A percentile compares a stretch with the other conserved stretches of the same genome.
Conservation (phyloP, 2,113 vertebrate genomes). For the Melanostigma gelatinosum region DNA sequence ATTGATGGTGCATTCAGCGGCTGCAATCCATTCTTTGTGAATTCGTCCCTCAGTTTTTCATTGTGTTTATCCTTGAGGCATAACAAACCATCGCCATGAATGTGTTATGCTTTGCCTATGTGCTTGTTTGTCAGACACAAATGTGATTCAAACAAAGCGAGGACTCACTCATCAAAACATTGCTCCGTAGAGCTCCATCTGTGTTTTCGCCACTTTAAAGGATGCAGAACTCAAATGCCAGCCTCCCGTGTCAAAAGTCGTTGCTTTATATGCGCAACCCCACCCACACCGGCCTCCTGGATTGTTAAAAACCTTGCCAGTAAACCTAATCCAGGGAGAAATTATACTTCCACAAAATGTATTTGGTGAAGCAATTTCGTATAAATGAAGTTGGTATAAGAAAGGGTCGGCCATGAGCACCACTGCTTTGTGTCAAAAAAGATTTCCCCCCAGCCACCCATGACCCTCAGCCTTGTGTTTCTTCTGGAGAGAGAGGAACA, state of each 20-base stretch:
- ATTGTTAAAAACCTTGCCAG: background rate
- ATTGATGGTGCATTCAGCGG: background rate
- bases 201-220: background rate
- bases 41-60: background rate
- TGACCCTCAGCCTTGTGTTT: constrained; percentile 6
- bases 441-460: background rate
- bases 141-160: background rate
- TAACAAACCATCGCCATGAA: background rate
- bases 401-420: background rate
- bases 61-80: background rate
- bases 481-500: background rate
- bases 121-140: background rate
- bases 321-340: background rate
- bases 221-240: background rate
- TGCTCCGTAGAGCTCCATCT: background rate
- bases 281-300: background rate
- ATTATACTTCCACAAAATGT: background rate
- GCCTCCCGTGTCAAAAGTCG: background rate
- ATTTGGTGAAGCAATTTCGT: background rate
- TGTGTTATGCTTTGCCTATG: background rate
- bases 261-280: background rate
- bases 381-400: background rate
- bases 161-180: background rate
- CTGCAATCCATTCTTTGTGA: background rate
- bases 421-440: background rate